Base-by-base conservation (phyloP, 2,113 vertebrate genomes). In the Phaethon lepturus region DNA sequence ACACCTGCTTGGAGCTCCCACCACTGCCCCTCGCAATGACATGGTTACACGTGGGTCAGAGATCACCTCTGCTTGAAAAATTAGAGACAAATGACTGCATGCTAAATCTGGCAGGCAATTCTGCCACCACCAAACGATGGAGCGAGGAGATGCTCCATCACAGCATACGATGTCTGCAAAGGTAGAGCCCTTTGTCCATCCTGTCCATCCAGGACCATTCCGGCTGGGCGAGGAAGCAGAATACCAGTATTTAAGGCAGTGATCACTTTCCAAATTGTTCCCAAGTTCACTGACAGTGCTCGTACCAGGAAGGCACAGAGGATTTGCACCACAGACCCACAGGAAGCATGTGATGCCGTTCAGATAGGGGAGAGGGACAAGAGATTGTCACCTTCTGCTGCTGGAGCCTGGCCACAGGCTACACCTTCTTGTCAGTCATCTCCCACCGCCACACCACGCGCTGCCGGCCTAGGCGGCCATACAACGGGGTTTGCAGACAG, bases 241-340 rank as follows among this genome's bases (percentile, higher is more conserved):
- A 15, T 9, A 6, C 15, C 7, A 3, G 13, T 2, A 14, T 12
- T 33, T 28, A 11, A 38, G 13, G n/a, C 33, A 72, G 45, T 5
- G 7, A 17, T 77, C 4, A 1, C 20, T 18, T 35, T 10, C 47
- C 38, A 45, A 19, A 40, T 1, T 10, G 3, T 5, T 35, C n/a
- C 81, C 2, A 1, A 22, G 6, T 20, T 74, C 52, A 1, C 19
- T 10, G 23, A 1, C 9, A 8, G 13, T 5, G 1, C 5, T 8
- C 5, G 35, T 5, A 38, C 31, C 40, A 7, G 42, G 28, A 22
- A 31, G 18, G 31, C 25, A 6, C 3, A 9, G 56, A 23, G 15
- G 15, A 7, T 26, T 16, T 8, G 4, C 74, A 2, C 1, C 17
- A 45, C 35, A 52, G 52, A 33, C 17, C 56, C 76, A 2, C 1